Evolutionary conservation across 1,140 invertebrate species (phyloP), one percentile per base, ranked within the genome.

Genomic region (Dendrolimus punctatus): DNA sequence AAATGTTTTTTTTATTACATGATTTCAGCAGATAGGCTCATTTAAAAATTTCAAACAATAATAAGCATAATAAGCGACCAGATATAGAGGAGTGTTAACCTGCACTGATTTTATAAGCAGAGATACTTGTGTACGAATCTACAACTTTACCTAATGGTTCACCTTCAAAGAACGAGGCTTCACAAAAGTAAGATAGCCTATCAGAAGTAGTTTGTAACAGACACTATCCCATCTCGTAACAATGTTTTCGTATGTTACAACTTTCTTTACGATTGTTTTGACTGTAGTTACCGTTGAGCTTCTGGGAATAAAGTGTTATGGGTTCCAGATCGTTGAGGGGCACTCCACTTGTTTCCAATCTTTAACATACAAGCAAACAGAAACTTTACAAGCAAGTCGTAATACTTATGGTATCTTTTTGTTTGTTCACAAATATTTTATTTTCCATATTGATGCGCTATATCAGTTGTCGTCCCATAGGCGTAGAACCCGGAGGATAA

Each of bases 201-300:
- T 60, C 63, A 63, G 68, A 71, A 75, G 65, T 69, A 75, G 61
- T 75, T 75, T 56, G 64, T 51, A 74, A 68, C 67, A 73, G 70
- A 66, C 64, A 60, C 58, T 68, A 66, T 69, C 57, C 53, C 65
- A 62, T 61, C 23, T 23, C 23, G 53, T 54, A 63, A 66, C 66
- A 58, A 62, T 65, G 55, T 66, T 71, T 68, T 51, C 57, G 51
- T 60, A 50, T 45, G 55, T 68, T 62, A 64, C 58, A 71, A 70
- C 62, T 73, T 74, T 62, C 40, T 60, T 73, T 65, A 61, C 52
- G 50, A 51, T 58, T 59, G 46, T 57, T 58, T 58, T 66, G 54
- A 68, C 66, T 60, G 54, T 60, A 56, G 53, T 69, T 68, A 10
- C 44, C 43, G 42, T 36, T 44, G 5, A n/a, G 6, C 7, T 45